A percentile compares a stretch with the other conserved stretches of the same genome.
Evolutionary conservation across 1,140 invertebrate species (phyloP).

Genomic region (Melanaphis sacchari): DNA sequence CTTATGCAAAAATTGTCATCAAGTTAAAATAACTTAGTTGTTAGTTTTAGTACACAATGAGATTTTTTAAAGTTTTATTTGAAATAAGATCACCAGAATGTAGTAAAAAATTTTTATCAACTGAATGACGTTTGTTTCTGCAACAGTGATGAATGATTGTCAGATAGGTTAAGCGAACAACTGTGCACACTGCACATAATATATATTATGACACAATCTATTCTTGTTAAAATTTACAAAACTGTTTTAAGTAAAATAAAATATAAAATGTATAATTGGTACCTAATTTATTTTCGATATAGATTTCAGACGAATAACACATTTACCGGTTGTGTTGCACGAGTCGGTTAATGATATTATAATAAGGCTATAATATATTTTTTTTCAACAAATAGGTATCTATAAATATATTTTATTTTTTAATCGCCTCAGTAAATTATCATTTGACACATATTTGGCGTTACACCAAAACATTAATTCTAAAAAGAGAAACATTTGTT

Average conservation of each 20-base stretch:
- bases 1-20: neutral
- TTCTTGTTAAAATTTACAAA: neutral
- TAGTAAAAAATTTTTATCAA: neutral
- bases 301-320: neutral
- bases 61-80: neutral
- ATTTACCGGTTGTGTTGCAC: neutral
- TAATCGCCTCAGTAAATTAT: neutral
- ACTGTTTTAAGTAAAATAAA: neutral
- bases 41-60: neutral
- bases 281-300: neutral
- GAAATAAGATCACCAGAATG: neutral
- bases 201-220: neutral
- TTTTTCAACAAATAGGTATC: neutral
- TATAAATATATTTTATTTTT: neutral
- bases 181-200: neutral
- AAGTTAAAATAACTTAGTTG: neutral
- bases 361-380: neutral
- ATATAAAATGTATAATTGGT: neutral
- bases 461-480: neutral
- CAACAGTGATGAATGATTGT: neutral
- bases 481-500: slow-evolving; percentile 17
- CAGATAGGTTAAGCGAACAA: slow-evolving; percentile 1
- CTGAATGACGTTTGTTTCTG: neutral
- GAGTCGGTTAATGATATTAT: neutral
- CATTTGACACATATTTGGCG: slow-evolving; percentile 1